Evolutionary conservation across 2,888 invertebrate species (phyloP).

Genomic region (Alsophila aescularia): DNA sequence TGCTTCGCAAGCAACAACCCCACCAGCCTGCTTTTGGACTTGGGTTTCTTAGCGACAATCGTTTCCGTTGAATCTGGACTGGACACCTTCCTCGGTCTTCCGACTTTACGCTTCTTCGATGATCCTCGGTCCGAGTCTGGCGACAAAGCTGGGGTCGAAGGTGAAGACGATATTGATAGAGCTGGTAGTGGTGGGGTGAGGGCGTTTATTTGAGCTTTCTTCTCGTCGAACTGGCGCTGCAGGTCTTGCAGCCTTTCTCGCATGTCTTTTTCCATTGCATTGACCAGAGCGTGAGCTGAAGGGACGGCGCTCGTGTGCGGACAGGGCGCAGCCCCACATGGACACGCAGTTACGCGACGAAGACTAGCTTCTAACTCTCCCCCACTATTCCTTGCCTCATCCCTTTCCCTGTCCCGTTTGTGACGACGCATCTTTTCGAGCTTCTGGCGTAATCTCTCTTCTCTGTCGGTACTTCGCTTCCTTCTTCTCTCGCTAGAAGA

Average conservation of each 20-base stretch:
- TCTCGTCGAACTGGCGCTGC: slow-evolving; percentile 92
- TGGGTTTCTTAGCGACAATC: slow-evolving; percentile 92
- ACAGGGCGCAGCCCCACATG: slow-evolving; percentile 62
- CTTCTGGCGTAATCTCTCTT: slow-evolving; percentile 72
- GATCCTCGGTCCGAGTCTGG: slow-evolving; percentile 81
- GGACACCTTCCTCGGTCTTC: slow-evolving; percentile 90
- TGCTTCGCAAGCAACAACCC: slow-evolving; percentile 88
- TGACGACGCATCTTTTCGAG: slow-evolving; percentile 77
- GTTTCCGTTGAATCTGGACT: slow-evolving; percentile 89
- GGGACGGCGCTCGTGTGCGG: slow-evolving; percentile 67
- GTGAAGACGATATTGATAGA: slow-evolving; percentile 70
- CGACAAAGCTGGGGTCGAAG: slow-evolving; percentile 74
- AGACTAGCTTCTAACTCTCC: slow-evolving; percentile 74
- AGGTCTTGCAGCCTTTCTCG: slow-evolving; percentile 91
- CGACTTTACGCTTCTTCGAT: slow-evolving; percentile 92
- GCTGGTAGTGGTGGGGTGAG: slow-evolving; percentile 84
- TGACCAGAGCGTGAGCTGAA: slow-evolving; percentile 85
- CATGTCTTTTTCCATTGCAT: slow-evolving; percentile 92
- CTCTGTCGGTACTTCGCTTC: slow-evolving; percentile 70
- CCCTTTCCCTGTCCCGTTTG: slow-evolving; percentile 69
- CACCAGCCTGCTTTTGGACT: slow-evolving; percentile 87
- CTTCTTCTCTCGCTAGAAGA: slow-evolving; percentile 70
- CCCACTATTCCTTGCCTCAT: slow-evolving; percentile 53
- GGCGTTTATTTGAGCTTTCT: slow-evolving; percentile 91
- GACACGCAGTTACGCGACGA: slow-evolving; percentile 70